phyloP scores from a whole-genome alignment of 2,113 vertebrate genomes.

The Bubo blakistoni region DNA sequence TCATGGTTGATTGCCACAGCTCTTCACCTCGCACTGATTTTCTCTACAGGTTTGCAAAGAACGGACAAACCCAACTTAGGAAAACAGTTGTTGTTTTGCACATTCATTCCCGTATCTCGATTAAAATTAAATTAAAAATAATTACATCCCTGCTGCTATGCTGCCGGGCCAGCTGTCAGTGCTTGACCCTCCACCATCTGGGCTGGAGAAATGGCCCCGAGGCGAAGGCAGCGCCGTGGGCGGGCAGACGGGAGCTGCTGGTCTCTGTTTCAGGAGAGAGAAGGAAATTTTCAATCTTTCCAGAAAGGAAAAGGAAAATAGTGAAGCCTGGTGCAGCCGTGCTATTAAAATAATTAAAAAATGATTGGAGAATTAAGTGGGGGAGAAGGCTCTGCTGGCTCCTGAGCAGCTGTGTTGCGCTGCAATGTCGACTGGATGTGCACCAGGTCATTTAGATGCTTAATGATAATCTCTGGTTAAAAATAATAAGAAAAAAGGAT shows the following conservation, averaged over 20 bases:
- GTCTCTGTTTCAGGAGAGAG: not conserved
- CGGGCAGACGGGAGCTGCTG: accelerated
- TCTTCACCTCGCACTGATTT: not conserved
- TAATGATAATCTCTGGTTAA: not conserved
- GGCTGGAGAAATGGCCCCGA: not conserved
- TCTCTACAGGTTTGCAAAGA: not conserved
- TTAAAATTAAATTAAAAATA: conserved; percentile 34
- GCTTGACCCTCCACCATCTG: conserved; percentile 28
- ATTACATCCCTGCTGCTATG: conserved; percentile 24
- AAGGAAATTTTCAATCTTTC: not conserved
- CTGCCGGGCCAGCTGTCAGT: conserved; percentile 19
- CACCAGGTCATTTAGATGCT: not conserved
- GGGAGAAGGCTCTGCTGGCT: not conserved
- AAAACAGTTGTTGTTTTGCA: conserved; percentile 27
- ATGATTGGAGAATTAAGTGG: not conserved
- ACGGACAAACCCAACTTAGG: not conserved
- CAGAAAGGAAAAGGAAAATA: not conserved
- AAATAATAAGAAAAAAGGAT: not conserved
- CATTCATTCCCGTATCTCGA: not conserved
- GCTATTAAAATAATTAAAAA: not conserved
- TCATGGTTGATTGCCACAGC: accelerated
- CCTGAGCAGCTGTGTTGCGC: not conserved
- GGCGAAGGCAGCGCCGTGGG: not conserved
- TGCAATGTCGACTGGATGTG: not conserved
- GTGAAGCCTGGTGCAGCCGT: not conserved